Evolutionary conservation across 2,113 vertebrate genomes (phyloP).

Genomic region (Anhinga rufa): DNA sequence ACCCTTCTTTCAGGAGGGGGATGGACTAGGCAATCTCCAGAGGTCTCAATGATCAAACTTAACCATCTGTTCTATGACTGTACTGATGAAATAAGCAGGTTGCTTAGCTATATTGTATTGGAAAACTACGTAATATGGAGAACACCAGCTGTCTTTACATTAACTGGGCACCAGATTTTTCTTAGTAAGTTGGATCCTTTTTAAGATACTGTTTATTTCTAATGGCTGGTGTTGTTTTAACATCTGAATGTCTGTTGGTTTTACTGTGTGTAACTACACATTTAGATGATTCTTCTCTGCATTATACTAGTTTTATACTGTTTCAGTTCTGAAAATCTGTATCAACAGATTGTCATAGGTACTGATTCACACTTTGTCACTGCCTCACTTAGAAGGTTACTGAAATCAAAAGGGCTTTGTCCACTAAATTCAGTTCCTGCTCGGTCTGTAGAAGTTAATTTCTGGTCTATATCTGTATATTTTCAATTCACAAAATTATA

Average conservation of each 20-base stretch:
- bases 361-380: not conserved
- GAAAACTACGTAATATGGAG: not conserved
- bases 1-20: not conserved
- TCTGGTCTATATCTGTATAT: not conserved
- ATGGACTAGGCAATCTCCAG: not conserved
- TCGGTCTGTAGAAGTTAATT: not conserved
- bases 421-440: not conserved
- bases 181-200: not conserved
- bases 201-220: not conserved
- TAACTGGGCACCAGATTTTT: not conserved
- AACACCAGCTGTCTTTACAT: not conserved
- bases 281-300: not conserved
- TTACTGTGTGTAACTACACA: not conserved
- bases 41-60: not conserved
- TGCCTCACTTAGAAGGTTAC: not conserved
- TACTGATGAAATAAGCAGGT: not conserved
- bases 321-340: not conserved
- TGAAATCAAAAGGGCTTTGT: not conserved
- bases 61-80: not conserved
- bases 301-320: not conserved
- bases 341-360: not conserved
- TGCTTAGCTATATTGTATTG: not conserved
- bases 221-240: not conserved
- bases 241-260: not conserved
- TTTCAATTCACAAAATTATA: not conserved